These are phyloP conservation scores for Argyra leucocephala DNA, from an alignment of 2,888 invertebrate genomes.

Conservation along the genomic window DNA sequence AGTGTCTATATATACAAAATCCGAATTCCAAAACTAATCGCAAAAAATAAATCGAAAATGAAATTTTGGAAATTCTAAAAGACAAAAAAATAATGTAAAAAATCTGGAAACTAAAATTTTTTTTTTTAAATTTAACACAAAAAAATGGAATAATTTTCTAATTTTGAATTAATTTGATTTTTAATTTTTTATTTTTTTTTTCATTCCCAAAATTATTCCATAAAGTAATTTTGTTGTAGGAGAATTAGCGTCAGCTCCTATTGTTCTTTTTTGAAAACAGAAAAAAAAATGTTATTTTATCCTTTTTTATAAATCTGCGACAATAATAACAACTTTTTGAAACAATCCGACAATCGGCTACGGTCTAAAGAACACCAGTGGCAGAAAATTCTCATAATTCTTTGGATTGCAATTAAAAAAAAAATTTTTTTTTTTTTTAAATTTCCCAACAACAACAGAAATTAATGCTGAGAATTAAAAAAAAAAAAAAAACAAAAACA, in stretches of 20 bases:
- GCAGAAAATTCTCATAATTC: conserved; percentile 1
- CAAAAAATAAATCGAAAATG: no score
- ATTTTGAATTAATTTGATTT: background rate
- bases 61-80: no score
- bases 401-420: background rate
- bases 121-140: no score
- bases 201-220: background rate
- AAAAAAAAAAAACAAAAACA: no score
- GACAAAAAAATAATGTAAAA: no score
- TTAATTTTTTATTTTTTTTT: no score
- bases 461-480: no score
- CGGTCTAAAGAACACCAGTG: background rate
- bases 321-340: background rate
- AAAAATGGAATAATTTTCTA: background rate
- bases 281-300: background rate
- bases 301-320: background rate
- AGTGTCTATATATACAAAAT: no score
- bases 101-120: no score
- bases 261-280: background rate
- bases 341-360: background rate
- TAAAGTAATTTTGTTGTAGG: background rate
- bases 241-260: background rate
- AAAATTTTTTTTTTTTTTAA: no score
- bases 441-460: no score
- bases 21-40: no score